Evolutionary conservation across 2,888 invertebrate species (phyloP).

Genomic region (Ametastegia equiseti): DNA sequence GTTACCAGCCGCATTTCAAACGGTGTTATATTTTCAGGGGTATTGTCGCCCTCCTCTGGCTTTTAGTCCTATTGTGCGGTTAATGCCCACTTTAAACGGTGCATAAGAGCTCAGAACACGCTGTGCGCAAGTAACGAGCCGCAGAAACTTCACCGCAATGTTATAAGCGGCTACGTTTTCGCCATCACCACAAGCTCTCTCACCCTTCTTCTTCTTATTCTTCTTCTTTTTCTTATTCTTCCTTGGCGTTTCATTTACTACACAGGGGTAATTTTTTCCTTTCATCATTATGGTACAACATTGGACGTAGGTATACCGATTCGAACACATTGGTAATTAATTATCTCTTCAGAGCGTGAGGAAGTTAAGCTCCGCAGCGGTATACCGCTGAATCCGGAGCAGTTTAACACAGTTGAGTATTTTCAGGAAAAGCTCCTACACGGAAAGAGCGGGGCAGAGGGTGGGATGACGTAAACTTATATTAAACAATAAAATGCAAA

Average conservation of each 20-base stretch:
- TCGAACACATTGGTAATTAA: background rate
- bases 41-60: constrained; percentile 51
- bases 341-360: background rate
- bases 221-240: too few relatives aligned
- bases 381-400: background rate
- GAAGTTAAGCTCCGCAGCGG: background rate
- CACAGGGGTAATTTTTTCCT: constrained; percentile 52
- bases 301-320: background rate
- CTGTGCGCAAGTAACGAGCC: constrained; percentile 56
- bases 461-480: constrained; percentile 67
- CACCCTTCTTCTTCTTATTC: too few relatives aligned
- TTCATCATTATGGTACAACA: too few relatives aligned
- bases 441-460: constrained; percentile 50
- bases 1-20: constrained; percentile 21
- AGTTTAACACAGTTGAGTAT: constrained; percentile 18
- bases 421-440: constrained; percentile 9
- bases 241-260: constrained; percentile 61
- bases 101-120: constrained; percentile 60
- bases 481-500: constrained; percentile 73
- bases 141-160: background rate
- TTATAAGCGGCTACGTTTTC: constrained; percentile 11
- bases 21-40: constrained; percentile 39
- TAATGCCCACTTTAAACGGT: constrained; percentile 64
- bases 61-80: constrained; percentile 61
- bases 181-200: constrained; percentile 43